Conservation (phyloP, 1,140 invertebrate species). For the Glossosoma conforme region DNA sequence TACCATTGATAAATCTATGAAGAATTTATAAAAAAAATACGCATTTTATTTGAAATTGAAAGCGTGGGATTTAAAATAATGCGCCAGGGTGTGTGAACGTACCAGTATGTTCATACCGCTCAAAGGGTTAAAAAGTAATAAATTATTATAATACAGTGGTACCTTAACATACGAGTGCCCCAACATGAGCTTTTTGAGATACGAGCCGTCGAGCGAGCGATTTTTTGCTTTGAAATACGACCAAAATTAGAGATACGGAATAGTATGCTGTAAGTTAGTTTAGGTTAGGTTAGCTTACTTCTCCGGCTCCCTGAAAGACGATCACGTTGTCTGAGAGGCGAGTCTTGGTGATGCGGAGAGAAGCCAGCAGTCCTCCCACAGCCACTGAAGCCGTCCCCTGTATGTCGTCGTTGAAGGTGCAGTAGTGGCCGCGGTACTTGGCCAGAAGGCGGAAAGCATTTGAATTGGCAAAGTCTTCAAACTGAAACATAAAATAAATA, state of each 20-base stretch:
- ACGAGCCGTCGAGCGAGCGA: too few species aligned
- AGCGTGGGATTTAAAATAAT: too few species aligned
- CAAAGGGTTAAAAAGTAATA: too few species aligned
- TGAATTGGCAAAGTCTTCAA: conserved; percentile 91
- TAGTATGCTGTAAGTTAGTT: not conserved
- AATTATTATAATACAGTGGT: too few species aligned
- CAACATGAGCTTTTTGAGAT: too few species aligned
- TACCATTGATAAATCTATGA: too few species aligned
- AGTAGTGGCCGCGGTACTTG: conserved; percentile 80
- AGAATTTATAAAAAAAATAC: too few species aligned
- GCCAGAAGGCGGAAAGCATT: conserved; percentile 85
- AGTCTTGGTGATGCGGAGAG: conserved; percentile 69
- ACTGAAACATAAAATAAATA: conserved; percentile 55
- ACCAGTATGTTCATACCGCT: too few species aligned
- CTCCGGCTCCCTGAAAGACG: conserved; percentile 89
- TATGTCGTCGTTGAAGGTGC: conserved; percentile 96
- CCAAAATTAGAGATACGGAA: not conserved
- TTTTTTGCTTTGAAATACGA: too few species aligned
- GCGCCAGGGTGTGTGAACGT: too few species aligned
- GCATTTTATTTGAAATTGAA: too few species aligned
- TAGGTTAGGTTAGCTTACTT: conserved; percentile 54
- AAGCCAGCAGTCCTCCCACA: conserved; percentile 84
- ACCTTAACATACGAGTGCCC: too few species aligned
- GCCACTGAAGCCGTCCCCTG: conserved; percentile 90
- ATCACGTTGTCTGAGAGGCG: conserved; percentile 76